Conservation (phyloP, 2,888 invertebrate genomes). For the Lasioglossum malachurum region DNA sequence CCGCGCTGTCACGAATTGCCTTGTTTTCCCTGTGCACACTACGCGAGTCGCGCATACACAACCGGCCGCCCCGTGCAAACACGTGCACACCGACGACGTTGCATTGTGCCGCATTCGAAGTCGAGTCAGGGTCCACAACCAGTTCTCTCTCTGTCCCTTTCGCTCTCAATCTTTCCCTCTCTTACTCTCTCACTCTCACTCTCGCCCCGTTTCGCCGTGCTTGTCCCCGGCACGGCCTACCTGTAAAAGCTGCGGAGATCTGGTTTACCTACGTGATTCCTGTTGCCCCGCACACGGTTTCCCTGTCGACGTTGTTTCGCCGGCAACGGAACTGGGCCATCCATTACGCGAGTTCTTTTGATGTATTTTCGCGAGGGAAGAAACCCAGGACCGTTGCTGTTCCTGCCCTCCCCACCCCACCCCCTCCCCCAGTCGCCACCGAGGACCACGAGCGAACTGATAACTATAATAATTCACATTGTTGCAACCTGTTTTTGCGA, state of each 20-base stretch:
- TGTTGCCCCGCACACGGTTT: conserved; percentile 34
- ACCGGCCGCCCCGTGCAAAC: conserved; percentile 25
- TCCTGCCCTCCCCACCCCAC: neutral
- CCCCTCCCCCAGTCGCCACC: neutral
- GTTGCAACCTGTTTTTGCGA: conserved; percentile 10
- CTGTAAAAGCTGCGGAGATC: conserved; percentile 57
- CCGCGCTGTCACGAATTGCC: conserved; percentile 70
- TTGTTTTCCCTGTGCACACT: conserved; percentile 64
- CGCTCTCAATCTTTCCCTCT: conserved; percentile 31
- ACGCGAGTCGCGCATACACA: conserved; percentile 28
- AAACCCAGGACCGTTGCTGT: neutral
- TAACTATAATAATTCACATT: conserved; percentile 11
- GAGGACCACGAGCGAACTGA: neutral
- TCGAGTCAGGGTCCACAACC: conserved; percentile 60
- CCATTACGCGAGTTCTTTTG: conserved; percentile 31
- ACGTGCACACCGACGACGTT: conserved; percentile 47
- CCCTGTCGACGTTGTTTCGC: conserved; percentile 27
- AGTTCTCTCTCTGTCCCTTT: conserved; percentile 41
- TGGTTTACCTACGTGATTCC: conserved; percentile 63
- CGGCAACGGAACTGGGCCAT: conserved; percentile 37
- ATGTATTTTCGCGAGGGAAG: conserved; percentile 7
- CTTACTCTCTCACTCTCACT: conserved; percentile 29
- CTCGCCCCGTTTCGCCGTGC: conserved; percentile 22
- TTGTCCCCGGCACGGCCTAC: conserved; percentile 47
- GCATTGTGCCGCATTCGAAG: conserved; percentile 62